Evolutionary conservation across 2,797 vertebrate genomes (phyloP).

Genomic region (Pipistrellus pygmaeus): DNA sequence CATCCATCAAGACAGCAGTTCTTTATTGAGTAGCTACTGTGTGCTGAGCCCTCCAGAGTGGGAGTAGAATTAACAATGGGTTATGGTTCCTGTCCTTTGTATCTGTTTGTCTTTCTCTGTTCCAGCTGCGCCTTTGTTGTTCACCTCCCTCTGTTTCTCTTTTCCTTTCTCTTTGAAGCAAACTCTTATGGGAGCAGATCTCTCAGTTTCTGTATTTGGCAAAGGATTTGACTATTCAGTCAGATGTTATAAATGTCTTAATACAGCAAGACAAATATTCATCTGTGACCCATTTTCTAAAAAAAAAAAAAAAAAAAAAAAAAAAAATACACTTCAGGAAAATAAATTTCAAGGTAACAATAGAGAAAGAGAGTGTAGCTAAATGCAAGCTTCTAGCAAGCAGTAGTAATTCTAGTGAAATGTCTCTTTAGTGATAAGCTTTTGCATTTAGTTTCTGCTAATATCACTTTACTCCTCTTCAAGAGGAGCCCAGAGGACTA

Average conservation of each 20-base stretch:
- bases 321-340: not conserved
- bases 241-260: conserved; percentile 44
- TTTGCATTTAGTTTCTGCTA: conserved; percentile 14
- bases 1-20: not conserved
- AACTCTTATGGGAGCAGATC: not conserved
- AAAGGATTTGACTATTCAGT: conserved; percentile 33
- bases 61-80: not conserved
- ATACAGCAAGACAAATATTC: conserved; percentile 35
- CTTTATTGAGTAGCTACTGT: not conserved
- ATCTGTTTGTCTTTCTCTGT: not conserved
- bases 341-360: conserved; percentile 39
- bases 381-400: not conserved
- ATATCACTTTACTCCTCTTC: not conserved
- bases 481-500: not conserved
- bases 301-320: not conserved
- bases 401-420: not conserved
- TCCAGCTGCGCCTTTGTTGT: not conserved
- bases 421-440: not conserved
- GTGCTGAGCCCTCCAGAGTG: not conserved
- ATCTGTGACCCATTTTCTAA: conserved; percentile 36
- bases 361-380: not conserved
- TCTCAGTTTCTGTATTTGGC: conserved; percentile 24
- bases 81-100: not conserved
- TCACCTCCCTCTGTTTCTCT: not conserved
- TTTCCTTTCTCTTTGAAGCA: conserved; percentile 38